Percentiles rank a stretch among this genome's conserved stretches.
Conservation (phyloP, 92 coral and sea anemone genomes). For the Micromussa lordhowensis region DNA sequence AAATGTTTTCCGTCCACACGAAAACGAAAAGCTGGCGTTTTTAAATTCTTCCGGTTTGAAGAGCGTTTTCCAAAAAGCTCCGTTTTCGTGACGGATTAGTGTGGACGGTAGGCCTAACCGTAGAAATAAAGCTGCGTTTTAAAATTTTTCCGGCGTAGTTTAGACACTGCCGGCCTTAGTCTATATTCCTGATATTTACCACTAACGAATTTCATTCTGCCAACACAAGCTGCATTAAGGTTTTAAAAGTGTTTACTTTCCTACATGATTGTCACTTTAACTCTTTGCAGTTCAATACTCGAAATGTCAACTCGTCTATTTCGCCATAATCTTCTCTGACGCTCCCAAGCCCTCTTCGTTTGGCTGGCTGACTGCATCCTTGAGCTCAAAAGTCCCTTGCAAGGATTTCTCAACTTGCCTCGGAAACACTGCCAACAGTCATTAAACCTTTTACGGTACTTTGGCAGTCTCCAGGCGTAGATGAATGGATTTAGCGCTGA, state of each 20-base stretch:
- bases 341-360: not conserved
- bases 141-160: too few species aligned
- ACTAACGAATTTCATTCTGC: not conserved
- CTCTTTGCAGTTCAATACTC: not conserved
- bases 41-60: too few species aligned
- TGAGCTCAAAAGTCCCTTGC: not conserved
- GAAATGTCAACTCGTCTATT: not conserved
- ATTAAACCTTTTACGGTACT: constrained; percentile 12
- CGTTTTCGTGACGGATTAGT: too few species aligned
- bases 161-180: not conserved
- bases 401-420: not conserved
- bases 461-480: constrained; percentile 24
- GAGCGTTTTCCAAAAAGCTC: too few species aligned
- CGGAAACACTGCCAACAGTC: not conserved
- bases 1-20: too few species aligned
- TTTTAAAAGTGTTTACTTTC: not conserved
- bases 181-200: too few species aligned
- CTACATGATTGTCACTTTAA: not conserved
- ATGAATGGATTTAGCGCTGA: constrained; percentile 44
- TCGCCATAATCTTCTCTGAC: not conserved
- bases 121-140: too few species aligned
- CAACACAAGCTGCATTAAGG: not conserved
- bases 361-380: not conserved
- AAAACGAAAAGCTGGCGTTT: too few species aligned
- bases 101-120: too few species aligned